Conservation (phyloP, 2,888 invertebrate species). For the Ichneumoninae sp. region DNA sequence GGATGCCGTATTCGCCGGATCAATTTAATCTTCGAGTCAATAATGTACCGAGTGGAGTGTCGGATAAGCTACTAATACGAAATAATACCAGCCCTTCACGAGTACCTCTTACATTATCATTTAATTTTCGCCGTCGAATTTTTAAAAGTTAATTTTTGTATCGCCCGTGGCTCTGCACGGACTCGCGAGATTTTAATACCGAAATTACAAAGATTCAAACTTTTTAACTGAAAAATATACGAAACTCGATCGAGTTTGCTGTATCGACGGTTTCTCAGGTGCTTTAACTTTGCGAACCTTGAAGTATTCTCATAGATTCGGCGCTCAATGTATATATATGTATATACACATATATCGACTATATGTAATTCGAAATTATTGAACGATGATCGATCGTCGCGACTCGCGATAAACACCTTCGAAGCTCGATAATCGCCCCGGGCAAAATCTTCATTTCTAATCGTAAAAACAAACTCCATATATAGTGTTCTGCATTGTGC, state of each 20-base stretch:
- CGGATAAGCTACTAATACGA: conserved; percentile 16
- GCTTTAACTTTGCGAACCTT: neutral
- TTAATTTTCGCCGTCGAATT: neutral
- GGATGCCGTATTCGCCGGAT: conserved; percentile 3
- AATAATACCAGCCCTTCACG: neutral
- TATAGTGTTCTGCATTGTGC: neutral
- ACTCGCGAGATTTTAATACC: conserved; percentile 13
- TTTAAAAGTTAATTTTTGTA: conserved; percentile 16
- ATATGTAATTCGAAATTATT: conserved; percentile 11
- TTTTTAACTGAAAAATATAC: neutral
- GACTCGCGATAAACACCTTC: conserved; percentile 11
- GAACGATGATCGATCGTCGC: conserved; percentile 26
- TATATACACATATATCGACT: neutral
- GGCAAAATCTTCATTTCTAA: neutral
- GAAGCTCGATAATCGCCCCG: neutral
- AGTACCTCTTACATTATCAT: neutral
- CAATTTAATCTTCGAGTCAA: conserved; percentile 43
- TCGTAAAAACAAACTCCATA: neutral
- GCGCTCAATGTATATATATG: conserved; percentile 12
- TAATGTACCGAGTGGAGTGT: conserved; percentile 19
- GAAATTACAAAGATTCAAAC: neutral
- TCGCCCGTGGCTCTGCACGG: neutral
- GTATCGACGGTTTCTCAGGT: conserved; percentile 4
- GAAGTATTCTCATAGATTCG: conserved; percentile 19
- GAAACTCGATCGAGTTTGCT: conserved; percentile 1